Evolutionary conservation across 2,888 invertebrate genomes (phyloP).

Genomic region (Sepioteuthis lessoniana): DNA sequence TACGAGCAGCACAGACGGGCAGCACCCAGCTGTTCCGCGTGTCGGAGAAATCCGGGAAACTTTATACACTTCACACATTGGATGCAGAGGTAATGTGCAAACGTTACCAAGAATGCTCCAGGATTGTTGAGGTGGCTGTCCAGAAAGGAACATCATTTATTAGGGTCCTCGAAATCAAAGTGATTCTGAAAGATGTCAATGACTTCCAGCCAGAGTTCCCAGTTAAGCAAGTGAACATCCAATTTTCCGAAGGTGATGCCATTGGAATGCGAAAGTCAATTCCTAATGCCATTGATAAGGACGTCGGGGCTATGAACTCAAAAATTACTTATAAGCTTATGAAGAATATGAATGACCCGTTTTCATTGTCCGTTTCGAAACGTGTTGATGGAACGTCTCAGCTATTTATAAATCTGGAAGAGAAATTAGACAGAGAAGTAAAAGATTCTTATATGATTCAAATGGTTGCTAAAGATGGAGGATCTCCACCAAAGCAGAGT

Average conservation of each 20-base stretch:
- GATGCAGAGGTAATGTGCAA: not conserved
- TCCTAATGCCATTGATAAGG: not conserved
- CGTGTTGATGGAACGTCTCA: not conserved
- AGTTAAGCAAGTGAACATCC: not conserved
- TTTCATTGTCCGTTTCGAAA: not conserved
- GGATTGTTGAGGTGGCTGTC: not conserved
- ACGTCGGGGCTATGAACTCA: not conserved
- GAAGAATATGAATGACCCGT: conserved; percentile 2
- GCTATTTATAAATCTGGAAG: not conserved
- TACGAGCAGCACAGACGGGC: not conserved
- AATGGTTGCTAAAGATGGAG: not conserved
- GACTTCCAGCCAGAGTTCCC: not conserved
- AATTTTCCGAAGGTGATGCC: not conserved
- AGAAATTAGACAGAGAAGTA: not conserved
- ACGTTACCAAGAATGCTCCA: not conserved
- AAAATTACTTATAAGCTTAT: not conserved
- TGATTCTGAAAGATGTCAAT: not conserved
- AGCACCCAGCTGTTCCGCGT: not conserved
- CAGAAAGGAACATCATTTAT: not conserved
- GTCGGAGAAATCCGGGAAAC: not conserved
- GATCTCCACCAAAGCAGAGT: not conserved
- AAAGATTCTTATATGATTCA: not conserved
- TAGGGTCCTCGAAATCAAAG: not conserved
- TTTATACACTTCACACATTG: not conserved
- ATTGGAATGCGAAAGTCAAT: not conserved